Conservation (phyloP, 2,888 invertebrate genomes). For the Macrosiphum euphorbiae region DNA sequence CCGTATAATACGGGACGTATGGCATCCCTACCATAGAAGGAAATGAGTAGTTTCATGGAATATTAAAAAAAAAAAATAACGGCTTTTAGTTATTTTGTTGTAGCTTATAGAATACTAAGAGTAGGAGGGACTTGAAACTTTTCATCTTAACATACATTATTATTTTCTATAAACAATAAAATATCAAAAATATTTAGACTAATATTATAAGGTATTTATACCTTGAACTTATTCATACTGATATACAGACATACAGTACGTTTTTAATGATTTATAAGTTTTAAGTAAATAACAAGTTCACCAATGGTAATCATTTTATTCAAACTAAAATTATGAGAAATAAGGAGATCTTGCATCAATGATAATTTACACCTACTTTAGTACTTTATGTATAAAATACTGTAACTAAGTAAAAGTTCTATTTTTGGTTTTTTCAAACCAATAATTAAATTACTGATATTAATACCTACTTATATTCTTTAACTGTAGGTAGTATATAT, state of each 20-base stretch:
- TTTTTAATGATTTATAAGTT: background rate
- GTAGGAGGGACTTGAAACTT: background rate
- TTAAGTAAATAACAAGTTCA: background rate
- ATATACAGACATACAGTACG: background rate
- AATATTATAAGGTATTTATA: background rate
- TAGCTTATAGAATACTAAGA: too few relatives aligned
- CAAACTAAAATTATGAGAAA: background rate
- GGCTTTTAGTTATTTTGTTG: background rate
- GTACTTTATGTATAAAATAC: background rate
- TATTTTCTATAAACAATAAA: background rate
- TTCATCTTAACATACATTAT: background rate
- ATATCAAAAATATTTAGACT: background rate
- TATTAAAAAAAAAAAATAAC: background rate
- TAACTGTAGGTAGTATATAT: background rate
- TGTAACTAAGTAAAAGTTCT: background rate
- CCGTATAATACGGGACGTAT: too few relatives aligned
- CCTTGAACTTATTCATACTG: background rate
- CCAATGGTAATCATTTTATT: background rate
- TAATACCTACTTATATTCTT: background rate
- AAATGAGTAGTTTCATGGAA: background rate
- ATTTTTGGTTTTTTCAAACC: background rate
- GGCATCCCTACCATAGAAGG: too few relatives aligned
- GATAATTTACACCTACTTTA: too few relatives aligned
- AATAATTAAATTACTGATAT: background rate
- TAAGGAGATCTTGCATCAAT: background rate